These are phyloP conservation scores for Poeciliopsis gracilis DNA, from an alignment of 2,797 vertebrate genomes.

Conservation along the genomic window DNA sequence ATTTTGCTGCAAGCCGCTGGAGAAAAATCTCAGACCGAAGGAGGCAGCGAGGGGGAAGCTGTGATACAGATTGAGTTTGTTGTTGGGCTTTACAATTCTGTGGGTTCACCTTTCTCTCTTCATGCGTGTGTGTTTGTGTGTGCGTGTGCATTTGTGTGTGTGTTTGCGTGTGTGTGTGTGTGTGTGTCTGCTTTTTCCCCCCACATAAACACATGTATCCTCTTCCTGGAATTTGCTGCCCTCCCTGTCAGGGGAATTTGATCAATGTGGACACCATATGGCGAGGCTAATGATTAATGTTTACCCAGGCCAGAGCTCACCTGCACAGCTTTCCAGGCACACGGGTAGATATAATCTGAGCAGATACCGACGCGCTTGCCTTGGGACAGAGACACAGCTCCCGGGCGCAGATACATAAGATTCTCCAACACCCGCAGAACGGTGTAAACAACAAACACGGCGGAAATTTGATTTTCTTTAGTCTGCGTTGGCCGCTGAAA, in stretches of 20 bases:
- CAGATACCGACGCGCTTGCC: slow-evolving; percentile 10
- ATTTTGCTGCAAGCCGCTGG: slow-evolving; percentile 32
- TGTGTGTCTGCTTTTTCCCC: neutral
- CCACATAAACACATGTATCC: slow-evolving; percentile 19
- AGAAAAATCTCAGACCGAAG: slow-evolving; percentile 26
- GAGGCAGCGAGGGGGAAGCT: slow-evolving; percentile 33
- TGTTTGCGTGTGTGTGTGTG: neutral
- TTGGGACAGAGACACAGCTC: slow-evolving; percentile 4
- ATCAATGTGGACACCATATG: slow-evolving; percentile 67
- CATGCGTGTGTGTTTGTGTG: slow-evolving; percentile 13
- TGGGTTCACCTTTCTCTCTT: slow-evolving; percentile 4
- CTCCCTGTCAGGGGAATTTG: slow-evolving; percentile 44
- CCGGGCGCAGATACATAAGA: slow-evolving; percentile 16
- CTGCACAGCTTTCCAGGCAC: slow-evolving; percentile 17
- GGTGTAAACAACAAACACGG: slow-evolving; percentile 15
- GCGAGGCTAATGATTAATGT: slow-evolving; percentile 68
- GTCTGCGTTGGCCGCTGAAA: slow-evolving; percentile 19
- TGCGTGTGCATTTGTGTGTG: neutral
- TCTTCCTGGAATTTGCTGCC: slow-evolving; percentile 29
- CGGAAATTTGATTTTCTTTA: slow-evolving; percentile 29
- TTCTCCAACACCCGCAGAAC: slow-evolving; percentile 16
- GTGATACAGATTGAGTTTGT: slow-evolving; percentile 44
- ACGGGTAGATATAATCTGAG: slow-evolving; percentile 13
- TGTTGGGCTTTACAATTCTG: slow-evolving; percentile 23
- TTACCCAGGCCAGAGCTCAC: slow-evolving; percentile 44